These are phyloP conservation scores for Oconnorella tubifera DNA, from an alignment of 2,888 invertebrate species.

Conservation along the genomic window DNA sequence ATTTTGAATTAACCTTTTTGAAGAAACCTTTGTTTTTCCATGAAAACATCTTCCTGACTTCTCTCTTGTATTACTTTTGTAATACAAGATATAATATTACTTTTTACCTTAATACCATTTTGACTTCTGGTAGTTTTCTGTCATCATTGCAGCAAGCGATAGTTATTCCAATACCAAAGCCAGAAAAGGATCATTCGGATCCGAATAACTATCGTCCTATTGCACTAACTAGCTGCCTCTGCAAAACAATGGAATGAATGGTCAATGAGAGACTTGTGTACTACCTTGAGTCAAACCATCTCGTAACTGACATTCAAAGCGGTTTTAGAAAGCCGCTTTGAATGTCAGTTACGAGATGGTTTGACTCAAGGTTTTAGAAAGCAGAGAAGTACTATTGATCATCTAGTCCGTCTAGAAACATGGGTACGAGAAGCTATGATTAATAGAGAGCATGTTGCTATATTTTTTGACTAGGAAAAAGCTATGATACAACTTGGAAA, in stretches of 20 bases:
- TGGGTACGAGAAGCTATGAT: constrained; percentile 36
- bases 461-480: constrained; percentile 31
- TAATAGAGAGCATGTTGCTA: constrained; percentile 31
- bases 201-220: constrained; percentile 39
- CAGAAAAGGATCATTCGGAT: constrained; percentile 29
- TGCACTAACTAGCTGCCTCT: constrained; percentile 39
- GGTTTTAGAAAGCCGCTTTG: constrained; percentile 36
- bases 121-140: constrained; percentile 25
- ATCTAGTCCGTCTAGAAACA: constrained; percentile 28
- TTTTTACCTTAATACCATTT: constrained; percentile 28
- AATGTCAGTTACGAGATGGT: constrained; percentile 25
- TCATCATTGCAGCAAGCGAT: constrained; percentile 25
- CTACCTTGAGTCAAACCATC: constrained; percentile 31
- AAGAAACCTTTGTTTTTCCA: no score
- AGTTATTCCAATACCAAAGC: constrained; percentile 33
- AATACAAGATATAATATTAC: no score
- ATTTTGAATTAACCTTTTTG: no score
- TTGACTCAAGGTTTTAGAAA: constrained; percentile 31
- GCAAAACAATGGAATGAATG: constrained; percentile 40
- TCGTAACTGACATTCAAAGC: constrained; percentile 29
- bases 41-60: no score
- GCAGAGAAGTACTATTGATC: constrained; percentile 25
- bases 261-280: constrained; percentile 37
- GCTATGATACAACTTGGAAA: constrained; percentile 35
- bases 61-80: no score